These are phyloP conservation scores for Otus sunia DNA, from an alignment of 2,113 vertebrate species.

Conservation along the genomic window DNA sequence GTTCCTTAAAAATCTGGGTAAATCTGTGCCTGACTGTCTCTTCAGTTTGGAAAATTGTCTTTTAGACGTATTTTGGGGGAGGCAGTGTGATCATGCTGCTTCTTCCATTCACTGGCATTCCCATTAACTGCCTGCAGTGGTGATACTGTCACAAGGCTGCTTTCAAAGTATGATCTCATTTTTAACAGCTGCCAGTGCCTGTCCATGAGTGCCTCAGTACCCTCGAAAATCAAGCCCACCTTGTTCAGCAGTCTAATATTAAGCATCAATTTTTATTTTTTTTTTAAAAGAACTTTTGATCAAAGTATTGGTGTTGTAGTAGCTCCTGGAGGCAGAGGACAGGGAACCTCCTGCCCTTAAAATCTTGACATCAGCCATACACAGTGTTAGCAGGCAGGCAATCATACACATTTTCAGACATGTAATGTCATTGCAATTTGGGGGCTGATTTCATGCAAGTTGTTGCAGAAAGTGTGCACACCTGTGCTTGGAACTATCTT, in stretches of 20 bases:
- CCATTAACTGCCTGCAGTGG: not conserved
- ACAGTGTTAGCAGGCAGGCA: not conserved
- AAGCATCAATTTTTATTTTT: not conserved
- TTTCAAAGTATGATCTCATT: not conserved
- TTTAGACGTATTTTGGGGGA: not conserved
- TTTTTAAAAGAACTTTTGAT: not conserved
- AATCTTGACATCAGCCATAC: not conserved
- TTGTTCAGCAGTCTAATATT: not conserved
- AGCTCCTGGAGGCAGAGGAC: not conserved
- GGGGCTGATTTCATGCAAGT: not conserved
- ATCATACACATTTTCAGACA: rapidly evolving
- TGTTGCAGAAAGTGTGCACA: not conserved
- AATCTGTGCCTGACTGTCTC: not conserved
- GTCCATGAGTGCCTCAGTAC: not conserved
- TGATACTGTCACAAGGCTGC: not conserved
- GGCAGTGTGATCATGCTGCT: not conserved
- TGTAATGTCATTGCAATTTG: not conserved
- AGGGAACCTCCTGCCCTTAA: not conserved
- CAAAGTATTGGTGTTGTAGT: not conserved
- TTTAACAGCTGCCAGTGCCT: not conserved
- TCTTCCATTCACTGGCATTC: not conserved
- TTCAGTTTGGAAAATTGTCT: not conserved
- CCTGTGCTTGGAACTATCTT: not conserved
- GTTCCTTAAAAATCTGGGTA: not conserved
- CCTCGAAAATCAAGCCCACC: not conserved